Evolutionary conservation across 2,888 invertebrate species (phyloP), one percentile per base, ranked within the genome.

Genomic region (Tenthredo scrophulariae): DNA sequence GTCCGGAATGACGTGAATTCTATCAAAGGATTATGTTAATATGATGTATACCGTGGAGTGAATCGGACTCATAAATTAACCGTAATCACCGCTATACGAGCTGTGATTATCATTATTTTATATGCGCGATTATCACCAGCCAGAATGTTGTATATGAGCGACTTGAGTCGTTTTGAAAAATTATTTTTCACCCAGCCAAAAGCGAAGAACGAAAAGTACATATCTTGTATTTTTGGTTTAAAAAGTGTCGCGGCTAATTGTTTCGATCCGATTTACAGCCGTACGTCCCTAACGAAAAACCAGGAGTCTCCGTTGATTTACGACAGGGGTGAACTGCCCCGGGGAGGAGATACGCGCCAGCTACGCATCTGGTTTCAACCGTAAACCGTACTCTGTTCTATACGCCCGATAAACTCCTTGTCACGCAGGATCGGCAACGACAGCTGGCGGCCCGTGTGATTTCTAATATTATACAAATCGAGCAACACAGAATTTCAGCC

Each of bases 381-480:
- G 62, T 62, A 40, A 80, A 62, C 37, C 80, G 58, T 62, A 54
- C 54, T 62, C 58, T 62, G 22, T 62, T 58, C n/a, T 40, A 37
- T 62, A 62, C 80, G 80, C 80, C 37, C 80, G 80, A 80, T 80
- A 80, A 80, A 80, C 33, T 80, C 40, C 62, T 80, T 62, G 80
- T 80, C 80, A 80, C 80, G 80, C 62, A 62, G 58, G 29, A 40
- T 62, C 40, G 40, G 26, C 62, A 62, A 79, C 37, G 79, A 58
- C 79, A 54, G 10, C 37, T 29, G 40, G 10, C 54, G 13, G 18
- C 7, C n/a, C 37, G 37, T 58, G 80, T 80, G 22, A 58, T 80
- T 62, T 62, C 29, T 37, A 80, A 80, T n/a, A 54, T 26, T 62
- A 80, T 62, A 40, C 62, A 22, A 80, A 62, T 80, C 62, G 13